Conservation (phyloP, 2,888 invertebrate species). For the Ennomos quercinarius region DNA sequence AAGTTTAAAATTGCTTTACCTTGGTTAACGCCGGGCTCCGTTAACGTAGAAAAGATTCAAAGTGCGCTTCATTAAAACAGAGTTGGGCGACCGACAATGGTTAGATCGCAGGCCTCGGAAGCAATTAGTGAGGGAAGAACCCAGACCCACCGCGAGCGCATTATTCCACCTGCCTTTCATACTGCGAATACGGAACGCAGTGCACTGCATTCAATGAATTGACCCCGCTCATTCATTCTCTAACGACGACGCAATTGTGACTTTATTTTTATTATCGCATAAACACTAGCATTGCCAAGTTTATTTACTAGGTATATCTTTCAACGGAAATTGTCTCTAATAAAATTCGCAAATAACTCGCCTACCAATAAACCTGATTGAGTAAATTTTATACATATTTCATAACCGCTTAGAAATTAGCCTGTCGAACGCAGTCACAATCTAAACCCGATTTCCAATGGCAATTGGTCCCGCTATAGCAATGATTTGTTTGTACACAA, state of each 20-base stretch:
- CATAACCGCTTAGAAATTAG: constrained; percentile 32
- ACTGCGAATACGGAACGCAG: constrained; percentile 24
- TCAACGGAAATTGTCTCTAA: neutral
- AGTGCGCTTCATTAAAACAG: constrained; percentile 77
- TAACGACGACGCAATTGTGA: constrained; percentile 7
- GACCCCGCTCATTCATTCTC: constrained; percentile 33
- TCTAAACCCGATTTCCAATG: constrained; percentile 27
- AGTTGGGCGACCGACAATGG: constrained; percentile 67
- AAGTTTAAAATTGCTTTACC: constrained; percentile 73
- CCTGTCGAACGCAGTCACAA: constrained; percentile 32
- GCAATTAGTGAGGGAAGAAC: constrained; percentile 65
- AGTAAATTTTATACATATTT: constrained; percentile 28
- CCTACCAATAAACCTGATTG: constrained; percentile 25
- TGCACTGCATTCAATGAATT: constrained; percentile 33
- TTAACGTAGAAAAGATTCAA: constrained; percentile 68
- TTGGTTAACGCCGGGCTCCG: constrained; percentile 57
- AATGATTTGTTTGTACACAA: constrained; percentile 30
- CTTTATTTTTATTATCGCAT: constrained; percentile 5
- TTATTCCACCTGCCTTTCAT: constrained; percentile 40
- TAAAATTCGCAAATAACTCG: constrained; percentile 11
- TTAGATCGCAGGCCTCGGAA: constrained; percentile 64
- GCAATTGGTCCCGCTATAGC: constrained; percentile 28
- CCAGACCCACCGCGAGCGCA: constrained; percentile 39
- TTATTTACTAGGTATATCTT: no score
- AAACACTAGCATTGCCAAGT: no score